Percentiles rank a stretch among this genome's conserved stretches.
Conservation (phyloP, 2,888 invertebrate genomes). For the Pemphredon lugubris region DNA sequence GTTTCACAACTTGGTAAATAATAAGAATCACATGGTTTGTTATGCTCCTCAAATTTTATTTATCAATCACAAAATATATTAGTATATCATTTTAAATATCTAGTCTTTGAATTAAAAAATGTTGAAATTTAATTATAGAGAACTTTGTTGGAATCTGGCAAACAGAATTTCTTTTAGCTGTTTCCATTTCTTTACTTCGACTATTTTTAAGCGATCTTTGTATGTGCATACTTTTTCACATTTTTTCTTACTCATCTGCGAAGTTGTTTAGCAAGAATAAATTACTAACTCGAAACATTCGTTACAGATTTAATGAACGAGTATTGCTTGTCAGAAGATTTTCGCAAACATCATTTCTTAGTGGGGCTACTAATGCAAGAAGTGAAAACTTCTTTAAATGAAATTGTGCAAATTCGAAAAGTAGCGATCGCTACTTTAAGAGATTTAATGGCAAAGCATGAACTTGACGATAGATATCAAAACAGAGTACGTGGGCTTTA, state of each 20-base stretch:
- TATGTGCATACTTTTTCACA: slow-evolving; percentile 37
- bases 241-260: slow-evolving; percentile 6
- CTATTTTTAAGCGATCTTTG: slow-evolving; percentile 34
- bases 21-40: too few species aligned
- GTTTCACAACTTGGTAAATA: too few species aligned
- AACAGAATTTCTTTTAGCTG: slow-evolving; percentile 25
- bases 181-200: slow-evolving; percentile 28
- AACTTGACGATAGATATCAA: slow-evolving; percentile 94
- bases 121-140: too few species aligned
- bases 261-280: not conserved
- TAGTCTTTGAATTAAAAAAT: too few species aligned
- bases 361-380: slow-evolving; percentile 94
- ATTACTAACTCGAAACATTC: slow-evolving; percentile 20
- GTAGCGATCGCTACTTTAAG: slow-evolving; percentile 90
- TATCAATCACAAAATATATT: too few species aligned
- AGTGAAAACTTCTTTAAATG: slow-evolving; percentile 92
- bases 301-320: slow-evolving; percentile 82
- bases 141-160: not conserved
- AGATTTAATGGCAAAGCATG: slow-evolving; percentile 95
- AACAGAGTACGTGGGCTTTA: slow-evolving; percentile 83
- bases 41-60: too few species aligned
- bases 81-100: too few species aligned
- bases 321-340: slow-evolving; percentile 89
- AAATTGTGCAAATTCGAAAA: slow-evolving; percentile 91
- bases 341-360: slow-evolving; percentile 95